Base-by-base conservation (phyloP, 2,888 invertebrate species). In the Abscondita cerata region DNA sequence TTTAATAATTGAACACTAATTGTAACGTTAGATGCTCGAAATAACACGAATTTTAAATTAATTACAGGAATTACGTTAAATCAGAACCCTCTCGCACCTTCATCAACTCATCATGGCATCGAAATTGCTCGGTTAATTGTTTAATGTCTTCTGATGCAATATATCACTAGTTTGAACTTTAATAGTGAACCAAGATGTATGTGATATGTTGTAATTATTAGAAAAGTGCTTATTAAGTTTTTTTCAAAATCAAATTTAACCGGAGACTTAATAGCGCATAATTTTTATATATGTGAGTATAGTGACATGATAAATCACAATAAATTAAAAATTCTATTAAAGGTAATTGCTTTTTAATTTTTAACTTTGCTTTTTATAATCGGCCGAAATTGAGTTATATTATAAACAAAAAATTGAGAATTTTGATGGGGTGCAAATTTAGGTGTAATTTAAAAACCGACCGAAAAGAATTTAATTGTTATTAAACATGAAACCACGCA, bases 51-150 rank as follows among this genome's bases (percentile, higher is more conserved):
- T 75, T 72, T 65, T 52, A 59, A 63, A 64, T 72, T 77, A 76
- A 77, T 76, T 76, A 75, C 75, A 70, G 73, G 70, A 72, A 77
- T 77, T 75, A 77, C 72, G 67, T 64, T 71, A 72, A 75, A 76
- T 76, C 74, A 72, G 71, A 66, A 67, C 69, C 68, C 72, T 70
- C 18, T 19, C 70, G 62, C 68, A 68, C 69, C 70, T 64, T 72
- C 71, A 72, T 74, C 75, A 75, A 70, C 75, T 75, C 74, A 75
- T 76, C 76, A 73, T 71, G 73, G 72, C 72, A 71, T 73, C 75
- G 68, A 75, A 76, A 76, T 77, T 75, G 73, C 73, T 59, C 56
- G 18, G 67, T 68, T 73, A 72, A 73, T 73, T 73, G 68, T 69
- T 70, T 68, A 64, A 67, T 65, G 64, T 67, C 53, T 52, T 51